Evolutionary conservation across 2,888 invertebrate genomes (phyloP).

Genomic region (Trissoscelio sp.): DNA sequence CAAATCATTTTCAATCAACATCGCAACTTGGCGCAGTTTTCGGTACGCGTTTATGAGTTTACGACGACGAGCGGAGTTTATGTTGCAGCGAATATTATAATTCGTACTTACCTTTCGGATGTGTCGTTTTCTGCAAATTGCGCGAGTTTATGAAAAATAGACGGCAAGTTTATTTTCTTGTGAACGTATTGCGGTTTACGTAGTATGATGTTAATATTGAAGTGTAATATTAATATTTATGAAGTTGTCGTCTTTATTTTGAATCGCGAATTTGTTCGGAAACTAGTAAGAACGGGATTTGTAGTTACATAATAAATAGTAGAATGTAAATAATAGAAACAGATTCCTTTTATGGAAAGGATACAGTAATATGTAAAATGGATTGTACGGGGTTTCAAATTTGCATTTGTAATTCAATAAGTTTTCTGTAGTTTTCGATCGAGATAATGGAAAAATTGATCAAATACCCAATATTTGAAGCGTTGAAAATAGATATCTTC

Average conservation of each 20-base stretch:
- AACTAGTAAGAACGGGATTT: too few species aligned
- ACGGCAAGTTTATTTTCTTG: too few species aligned
- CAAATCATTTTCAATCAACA: constrained; percentile 39
- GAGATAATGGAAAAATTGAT: background rate
- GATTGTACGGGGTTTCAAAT: background rate
- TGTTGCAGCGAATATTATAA: constrained; percentile 6
- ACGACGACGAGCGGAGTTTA: background rate
- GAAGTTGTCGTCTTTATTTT: too few species aligned
- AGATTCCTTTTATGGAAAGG: too few species aligned
- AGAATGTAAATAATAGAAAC: too few species aligned
- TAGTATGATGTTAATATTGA: too few species aligned
- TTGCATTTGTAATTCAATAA: constrained; percentile 25
- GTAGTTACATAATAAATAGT: too few species aligned
- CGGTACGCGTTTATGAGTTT: constrained; percentile 12
- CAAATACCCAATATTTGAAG: too few species aligned
- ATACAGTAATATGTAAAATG: constrained; percentile 5
- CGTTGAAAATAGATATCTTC: too few species aligned
- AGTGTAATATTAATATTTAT: too few species aligned
- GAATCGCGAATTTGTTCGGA: too few species aligned
- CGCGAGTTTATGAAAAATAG: background rate
- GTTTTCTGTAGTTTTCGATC: background rate
- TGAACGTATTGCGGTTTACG: background rate
- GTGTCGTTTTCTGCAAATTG: too few species aligned
- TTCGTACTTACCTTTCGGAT: constrained; percentile 2
- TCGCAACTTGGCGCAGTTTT: background rate